A percentile compares a stretch with the other conserved stretches of the same genome.
Evolutionary conservation across 2,888 invertebrate species (phyloP).

Genomic region (Notocelia uddmanniana): DNA sequence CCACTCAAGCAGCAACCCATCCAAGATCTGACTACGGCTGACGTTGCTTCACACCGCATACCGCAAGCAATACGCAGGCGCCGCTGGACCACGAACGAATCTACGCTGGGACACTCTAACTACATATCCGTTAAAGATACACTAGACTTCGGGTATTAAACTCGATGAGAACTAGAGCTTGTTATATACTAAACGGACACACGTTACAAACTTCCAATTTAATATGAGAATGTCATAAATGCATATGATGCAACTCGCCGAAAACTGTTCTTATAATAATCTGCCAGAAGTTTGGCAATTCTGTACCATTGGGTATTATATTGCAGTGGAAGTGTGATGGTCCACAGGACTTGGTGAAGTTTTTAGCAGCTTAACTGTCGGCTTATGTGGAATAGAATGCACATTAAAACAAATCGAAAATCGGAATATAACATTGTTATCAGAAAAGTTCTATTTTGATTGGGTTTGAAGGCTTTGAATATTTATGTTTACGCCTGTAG

Average conservation of each 20-base stretch:
- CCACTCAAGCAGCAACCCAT: too few species aligned
- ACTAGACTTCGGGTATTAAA: conserved; percentile 20
- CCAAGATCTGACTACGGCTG: too few species aligned
- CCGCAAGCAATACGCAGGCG: too few species aligned
- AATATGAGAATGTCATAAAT: conserved; percentile 15
- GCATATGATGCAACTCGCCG: conserved; percentile 14
- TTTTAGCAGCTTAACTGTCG: conserved; percentile 25
- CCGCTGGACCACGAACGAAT: too few species aligned
- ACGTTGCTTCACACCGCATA: too few species aligned
- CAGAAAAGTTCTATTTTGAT: not conserved
- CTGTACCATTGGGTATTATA: conserved; percentile 5
- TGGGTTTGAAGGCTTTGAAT: not conserved
- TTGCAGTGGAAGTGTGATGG: conserved; percentile 11
- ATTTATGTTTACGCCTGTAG: too few species aligned
- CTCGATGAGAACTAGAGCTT: conserved; percentile 15
- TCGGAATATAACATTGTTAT: not conserved
- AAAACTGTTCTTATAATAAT: conserved; percentile 28
- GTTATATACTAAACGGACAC: conserved; percentile 16
- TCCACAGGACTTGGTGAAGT: conserved; percentile 10
- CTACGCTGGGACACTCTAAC: too few species aligned
- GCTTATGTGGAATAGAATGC: conserved; percentile 12
- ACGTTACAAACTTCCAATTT: conserved; percentile 19
- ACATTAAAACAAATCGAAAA: not conserved
- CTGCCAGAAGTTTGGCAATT: conserved; percentile 16
- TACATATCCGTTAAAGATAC: too few species aligned